Evolutionary conservation across 2,888 invertebrate genomes (phyloP), one percentile per base, ranked within the genome.

Genomic region (Notodonta dromedarius): DNA sequence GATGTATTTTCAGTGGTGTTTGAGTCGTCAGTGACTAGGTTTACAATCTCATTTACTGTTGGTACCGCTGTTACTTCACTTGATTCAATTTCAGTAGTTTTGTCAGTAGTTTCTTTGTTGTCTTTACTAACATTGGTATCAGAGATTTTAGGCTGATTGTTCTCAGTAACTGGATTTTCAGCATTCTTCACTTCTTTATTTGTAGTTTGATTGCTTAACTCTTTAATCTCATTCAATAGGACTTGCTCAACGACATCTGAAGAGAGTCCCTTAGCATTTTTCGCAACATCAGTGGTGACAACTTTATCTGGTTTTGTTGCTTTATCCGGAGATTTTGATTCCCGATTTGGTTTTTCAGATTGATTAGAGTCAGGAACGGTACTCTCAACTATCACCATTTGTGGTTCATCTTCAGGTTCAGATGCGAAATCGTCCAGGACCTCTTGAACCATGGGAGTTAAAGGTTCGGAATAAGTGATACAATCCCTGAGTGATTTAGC

Each of bases 371-470:
- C 74, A 59, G 66, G 57, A 56, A 48, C 57, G 9, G n/a, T 56
- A 58, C 71, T 72, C 67, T 88, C 84, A 57, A 76, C 83, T 58
- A 86, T 86, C 69, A 86, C 75, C 76, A 86, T 80, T 69, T 67
- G 74, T 16, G 75, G 77, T 51, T 76, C 76, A 56, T 85, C 84
- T 61, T 85, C 87, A 32, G 87, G 83, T 64, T 90, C 91, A 35
- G 87, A 83, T 56, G 78, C 80, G 77, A 90, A 91, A 69, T 91
- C 91, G 61, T 89, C 73, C 42, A 91, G 59, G 5, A 91, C 85
- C 71, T 85, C 84, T 79, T 84, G 86, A 13, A 90, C 66, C 76
- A 87, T 83, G 32, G 88, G 86, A 62, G 87, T 86, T 56, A 90
- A 73, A 48, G 90, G 89, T 67, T 90, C 88, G 44, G 86, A 81